Evolutionary conservation across 1,140 invertebrate genomes (phyloP), one percentile per base, ranked within the genome.

Genomic region (Drosophila kikkawai): DNA sequence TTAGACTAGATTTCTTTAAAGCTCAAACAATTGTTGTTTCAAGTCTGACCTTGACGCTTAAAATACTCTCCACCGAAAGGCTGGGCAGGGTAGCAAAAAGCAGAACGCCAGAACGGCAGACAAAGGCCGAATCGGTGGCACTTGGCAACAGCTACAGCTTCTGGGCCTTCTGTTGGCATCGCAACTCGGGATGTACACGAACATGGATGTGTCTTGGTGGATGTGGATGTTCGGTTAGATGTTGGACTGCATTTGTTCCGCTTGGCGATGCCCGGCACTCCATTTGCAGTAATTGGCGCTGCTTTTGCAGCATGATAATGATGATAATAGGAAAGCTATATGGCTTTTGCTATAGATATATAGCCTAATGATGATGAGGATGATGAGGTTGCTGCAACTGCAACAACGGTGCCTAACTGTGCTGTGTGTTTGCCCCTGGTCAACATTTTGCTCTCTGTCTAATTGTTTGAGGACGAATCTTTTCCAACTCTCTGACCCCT

Each of bases 281-380:
- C 84, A 87, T 87, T 87, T 87, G 80, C 74, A 79, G 81, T 90
- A 88, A 88, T 88, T 88, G 84, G 84, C 75, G 63, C 83, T 79
- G 71, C 71, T 76, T 47, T 56, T 60, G 59, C 48, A 7, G 36
- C 63, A n/a, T 26, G 65, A 71, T 70, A 50, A 68, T 56, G 50
- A 36, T 50, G 69, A 61, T 56, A 47, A 70, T 53, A 9, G 34
- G 1, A 9, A 8, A 37, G 51, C 17, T 13, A 45, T 45, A 6
- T 29, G 26, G 26, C 26, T 6, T 29, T 29, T 29, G 12, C 51
- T 51, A 32, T 12, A 34, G 48, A 51, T 51, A 12, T 12, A 12
- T 17, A 17, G n/a, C 8, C n/a, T 51, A 32, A 61, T 56, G 70
- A 59, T 61, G 64, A 26, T 29, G 47, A 60, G 8, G 67, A 64